Base-by-base conservation (phyloP, 2,113 vertebrate species). In the Cebidichthys violaceus region DNA sequence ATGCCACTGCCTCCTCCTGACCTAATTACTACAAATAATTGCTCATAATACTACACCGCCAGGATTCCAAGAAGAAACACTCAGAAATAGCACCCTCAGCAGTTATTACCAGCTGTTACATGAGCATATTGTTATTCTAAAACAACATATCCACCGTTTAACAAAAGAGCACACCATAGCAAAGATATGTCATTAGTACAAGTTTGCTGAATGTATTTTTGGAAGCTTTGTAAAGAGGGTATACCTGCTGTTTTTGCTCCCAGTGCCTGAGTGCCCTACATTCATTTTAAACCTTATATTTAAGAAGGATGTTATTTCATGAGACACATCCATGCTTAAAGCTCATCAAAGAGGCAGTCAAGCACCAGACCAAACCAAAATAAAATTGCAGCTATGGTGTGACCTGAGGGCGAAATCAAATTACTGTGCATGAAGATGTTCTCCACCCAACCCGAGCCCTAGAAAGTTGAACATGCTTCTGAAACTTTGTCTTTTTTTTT, bases 11-110 rank as follows among this genome's bases (percentile, higher is more conserved):
- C 80, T 85, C 89, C 79, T 76, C 80, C 82, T 71, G 86, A 89
- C 87, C 88, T 80, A 85, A 87, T 91, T 92, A 90, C 80, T 68
- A 18, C 82, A 71, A 76, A 87, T 92, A 86, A 92, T 89, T 82
- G 50, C 79, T 84, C 66, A 64, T 82, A 82, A 85, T 41, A n/a
- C 68, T n/a, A 31, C 70, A 33, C 57, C 50, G 29, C 45, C 76
- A 60, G 76, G 47, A 78, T 43, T 52, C 61, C 66, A 11, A 55
- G 81, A 78, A 75, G 71, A 75, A 61, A 43, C 7, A 4, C 29
- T 79, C 22, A 10, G 74, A 82, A 83, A 84, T 80, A 84, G 70
- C 81, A 6, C 81, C 45, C 6, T 86, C 77, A 73, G 74, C 81
- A 86, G 74, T 82, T 74, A 70, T 68, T 75, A 61, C 79, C 81